Evolutionary conservation across 2,797 vertebrate species (phyloP).

Genomic region (Alosa sapidissima): DNA sequence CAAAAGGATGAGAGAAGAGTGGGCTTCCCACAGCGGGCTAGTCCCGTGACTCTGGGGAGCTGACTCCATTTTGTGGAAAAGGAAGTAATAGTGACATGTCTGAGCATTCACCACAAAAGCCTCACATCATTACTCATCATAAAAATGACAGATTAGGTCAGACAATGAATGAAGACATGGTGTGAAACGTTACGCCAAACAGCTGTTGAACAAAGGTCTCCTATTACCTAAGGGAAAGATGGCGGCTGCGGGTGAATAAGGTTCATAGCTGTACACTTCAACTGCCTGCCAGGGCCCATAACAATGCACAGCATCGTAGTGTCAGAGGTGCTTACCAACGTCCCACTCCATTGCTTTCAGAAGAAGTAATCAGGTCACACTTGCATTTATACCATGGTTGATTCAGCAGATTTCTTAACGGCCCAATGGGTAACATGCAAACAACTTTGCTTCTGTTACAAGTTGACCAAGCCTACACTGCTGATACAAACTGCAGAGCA

Average conservation of each 20-base stretch:
- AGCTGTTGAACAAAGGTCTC: neutral
- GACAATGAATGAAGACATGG: neutral
- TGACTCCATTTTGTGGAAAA: constrained; percentile 17
- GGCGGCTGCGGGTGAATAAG: neutral
- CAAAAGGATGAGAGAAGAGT: neutral
- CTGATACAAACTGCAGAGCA: neutral
- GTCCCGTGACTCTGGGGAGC: neutral
- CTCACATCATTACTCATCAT: neutral
- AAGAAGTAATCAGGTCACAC: neutral
- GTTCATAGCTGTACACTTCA: neutral
- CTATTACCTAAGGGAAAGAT: neutral
- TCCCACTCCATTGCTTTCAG: neutral
- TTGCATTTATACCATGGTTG: neutral
- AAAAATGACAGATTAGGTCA: neutral
- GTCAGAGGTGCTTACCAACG: neutral
- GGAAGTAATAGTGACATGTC: neutral
- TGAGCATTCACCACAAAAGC: neutral
- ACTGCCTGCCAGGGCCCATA: neutral
- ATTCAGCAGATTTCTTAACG: neutral
- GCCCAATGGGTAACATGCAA: neutral
- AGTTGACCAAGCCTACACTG: neutral
- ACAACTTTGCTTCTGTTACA: neutral
- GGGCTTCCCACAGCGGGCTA: neutral
- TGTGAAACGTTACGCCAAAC: neutral
- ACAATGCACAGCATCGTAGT: neutral